Base-by-base conservation (phyloP, 2,888 invertebrate species). In the Xestia c-nigrum region DNA sequence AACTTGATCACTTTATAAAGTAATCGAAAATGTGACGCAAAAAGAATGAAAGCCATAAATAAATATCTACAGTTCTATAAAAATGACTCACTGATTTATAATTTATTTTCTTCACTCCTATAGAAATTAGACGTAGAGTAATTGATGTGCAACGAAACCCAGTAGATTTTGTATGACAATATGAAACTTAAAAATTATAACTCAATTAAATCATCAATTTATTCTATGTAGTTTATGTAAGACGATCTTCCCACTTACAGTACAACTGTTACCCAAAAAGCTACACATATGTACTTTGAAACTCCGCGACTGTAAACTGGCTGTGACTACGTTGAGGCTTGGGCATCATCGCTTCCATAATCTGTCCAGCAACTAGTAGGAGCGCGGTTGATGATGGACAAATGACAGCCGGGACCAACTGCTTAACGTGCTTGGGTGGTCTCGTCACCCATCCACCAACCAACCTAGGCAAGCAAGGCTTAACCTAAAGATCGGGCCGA, bases 1-100 rank as follows among this genome's bases (percentile, higher is more conserved):
- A 89, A 84, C 87, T 71, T 85, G 85, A 2, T 85, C 84, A 70
- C 72, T 72, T 76, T 81, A 78, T 72, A 80, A 79, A 78, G 67
- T 80, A 52, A 76, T 84, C 72, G 64, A 76, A 70, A 63, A 43
- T 68, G 73, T 70, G 31, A 72, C 21, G 21, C 72, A 82, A 61
- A 72, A 79, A 70, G 68, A 38, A 70, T 61, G 14, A 78, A 76
- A 77, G 81, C 80, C 80, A 85, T 86, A 78, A 86, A 88, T 84
- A 88, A 81, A 88, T 50, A 65, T n/a, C 31, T 38, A 77, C n/a
- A 55, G 40, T 47, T 76, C 21, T 70, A 67, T 72, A 69, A 64
- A 63, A 67, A 79, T 61, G 55, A 85, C 67, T 31, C 85, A 88
- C 24, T 87, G 85, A n/a, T 38, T 72, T 50, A 43, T 64, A 16